Conservation (phyloP, 2,797 vertebrate species). For the Thalassophryne amazonica region DNA sequence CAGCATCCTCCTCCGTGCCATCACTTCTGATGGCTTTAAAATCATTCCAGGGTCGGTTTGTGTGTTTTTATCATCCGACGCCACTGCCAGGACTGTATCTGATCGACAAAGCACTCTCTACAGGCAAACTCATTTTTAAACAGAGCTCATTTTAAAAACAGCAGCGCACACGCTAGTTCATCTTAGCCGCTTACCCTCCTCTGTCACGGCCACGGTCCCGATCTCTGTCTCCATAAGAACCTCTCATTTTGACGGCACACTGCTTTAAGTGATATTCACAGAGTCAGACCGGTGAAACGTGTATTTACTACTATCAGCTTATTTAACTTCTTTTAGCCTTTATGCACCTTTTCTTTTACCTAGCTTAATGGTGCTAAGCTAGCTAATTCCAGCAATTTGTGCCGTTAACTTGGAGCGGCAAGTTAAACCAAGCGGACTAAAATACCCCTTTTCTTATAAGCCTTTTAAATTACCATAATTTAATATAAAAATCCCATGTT, state of each 20-base stretch:
- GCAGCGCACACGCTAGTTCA: not conserved
- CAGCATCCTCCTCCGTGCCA: too few relatives aligned
- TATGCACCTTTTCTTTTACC: not conserved
- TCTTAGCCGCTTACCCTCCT: constrained; percentile 74
- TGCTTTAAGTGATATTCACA: too few relatives aligned
- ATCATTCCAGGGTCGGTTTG: too few relatives aligned
- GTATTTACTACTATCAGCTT: not conserved
- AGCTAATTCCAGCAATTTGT: not conserved
- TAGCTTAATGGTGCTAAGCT: constrained; percentile 7
- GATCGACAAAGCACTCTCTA: too few relatives aligned
- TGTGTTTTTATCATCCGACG: too few relatives aligned
- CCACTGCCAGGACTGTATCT: too few relatives aligned
- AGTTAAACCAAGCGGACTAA: too few relatives aligned
- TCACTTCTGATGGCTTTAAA: too few relatives aligned
- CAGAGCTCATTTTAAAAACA: not conserved
- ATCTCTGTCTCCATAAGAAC: constrained; percentile 79
- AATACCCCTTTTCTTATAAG: not conserved
- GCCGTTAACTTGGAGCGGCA: not conserved
- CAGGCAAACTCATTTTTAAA: too few relatives aligned
- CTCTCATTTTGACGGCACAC: constrained; percentile 60
- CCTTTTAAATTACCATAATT: too few relatives aligned
- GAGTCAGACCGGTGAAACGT: not conserved
- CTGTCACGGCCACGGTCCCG: constrained; percentile 86
- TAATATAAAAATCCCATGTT: too few relatives aligned
- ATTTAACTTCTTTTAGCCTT: not conserved